Evolutionary conservation across 2,113 vertebrate species (phyloP), one percentile per base, ranked within the genome.

Genomic region (Pholis gunnellus): DNA sequence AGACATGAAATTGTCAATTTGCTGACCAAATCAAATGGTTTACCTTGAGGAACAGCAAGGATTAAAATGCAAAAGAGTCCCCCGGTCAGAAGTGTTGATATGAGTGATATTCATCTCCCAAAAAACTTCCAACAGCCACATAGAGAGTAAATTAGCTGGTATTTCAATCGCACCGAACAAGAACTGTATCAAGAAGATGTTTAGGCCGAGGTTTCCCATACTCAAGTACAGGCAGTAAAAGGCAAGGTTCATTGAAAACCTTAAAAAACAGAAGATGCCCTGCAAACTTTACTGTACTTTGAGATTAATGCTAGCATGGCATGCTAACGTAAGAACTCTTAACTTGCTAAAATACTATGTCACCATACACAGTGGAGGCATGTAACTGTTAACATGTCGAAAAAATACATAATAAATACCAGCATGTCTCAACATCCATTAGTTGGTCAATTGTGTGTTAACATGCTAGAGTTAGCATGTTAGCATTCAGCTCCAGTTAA

Each of bases 101-200:
- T 64, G 8, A 94, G 73, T n/a, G 80, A 85, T n/a, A 59, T 56
- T 78, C 81, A 95, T 48, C 91, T 90, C 6, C 94, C 92, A 0
- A 91, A 4, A 4, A 60, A n/a, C 61, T 2, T 95, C 83, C 0
- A 95, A 31, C 31, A 94, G 56, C 50, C 94, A 83, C 15, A 94
- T 61, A 60, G 75, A 88, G 2, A 91, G 75, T 1, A 94, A 29
- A 15, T 59, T 66, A n/a, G 90, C 61, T 0, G 94, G 89, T 44
- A 95, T 22, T 40, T 89, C 81, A 60, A 85, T 11, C 0, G 82
- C 29, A n/a, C 85, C 67, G 0, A 72, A 92, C 2, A 93, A 2
- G 0, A 89, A 2, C 31, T 91, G 77, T 0, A 18, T 84, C 44
- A 92, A 0, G n/a, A 91, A 78, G 56, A 87, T 60, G 76, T 59